Evolutionary conservation across 2,888 invertebrate species (phyloP).

Genomic region (Sylvicola fuscatus): DNA sequence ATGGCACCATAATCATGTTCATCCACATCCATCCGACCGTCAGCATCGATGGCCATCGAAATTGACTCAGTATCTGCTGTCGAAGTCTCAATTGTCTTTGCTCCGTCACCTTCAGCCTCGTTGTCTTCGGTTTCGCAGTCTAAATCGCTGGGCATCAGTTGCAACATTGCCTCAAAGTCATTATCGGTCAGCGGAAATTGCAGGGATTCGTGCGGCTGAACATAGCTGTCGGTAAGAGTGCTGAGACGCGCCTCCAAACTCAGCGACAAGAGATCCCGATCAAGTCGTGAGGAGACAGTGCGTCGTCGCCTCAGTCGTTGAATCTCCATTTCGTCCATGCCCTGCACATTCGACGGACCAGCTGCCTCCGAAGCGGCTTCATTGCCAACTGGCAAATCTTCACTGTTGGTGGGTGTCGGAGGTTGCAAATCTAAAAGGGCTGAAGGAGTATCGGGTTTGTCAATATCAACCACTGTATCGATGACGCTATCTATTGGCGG

Average conservation of each 20-base stretch:
- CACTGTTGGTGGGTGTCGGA: neutral
- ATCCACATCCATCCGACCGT: neutral
- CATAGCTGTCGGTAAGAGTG: constrained; percentile 25
- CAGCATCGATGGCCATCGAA: constrained; percentile 1
- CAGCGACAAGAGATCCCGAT: constrained; percentile 13
- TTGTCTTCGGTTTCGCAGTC: constrained; percentile 8
- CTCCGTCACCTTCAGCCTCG: neutral
- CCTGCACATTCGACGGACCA: neutral
- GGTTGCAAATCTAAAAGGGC: neutral
- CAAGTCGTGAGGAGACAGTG: constrained; percentile 20
- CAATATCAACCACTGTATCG: neutral
- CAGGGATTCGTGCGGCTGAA: constrained; percentile 46
- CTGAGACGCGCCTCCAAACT: constrained; percentile 24
- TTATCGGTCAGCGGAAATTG: constrained; percentile 53
- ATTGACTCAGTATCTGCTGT: neutral
- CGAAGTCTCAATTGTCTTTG: neutral
- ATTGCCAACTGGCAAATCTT: neutral
- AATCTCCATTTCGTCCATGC: constrained; percentile 7
- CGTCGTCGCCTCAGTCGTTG: constrained; percentile 19
- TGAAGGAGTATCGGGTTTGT: neutral
- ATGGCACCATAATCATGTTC: neutral
- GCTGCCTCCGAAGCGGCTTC: neutral
- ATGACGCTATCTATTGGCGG: constrained; percentile 5
- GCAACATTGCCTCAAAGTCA: constrained; percentile 43
- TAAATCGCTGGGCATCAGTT: constrained; percentile 46